phyloP scores from a whole-genome alignment of 2,113 vertebrate genomes.

The Anthoscopus minutus region DNA sequence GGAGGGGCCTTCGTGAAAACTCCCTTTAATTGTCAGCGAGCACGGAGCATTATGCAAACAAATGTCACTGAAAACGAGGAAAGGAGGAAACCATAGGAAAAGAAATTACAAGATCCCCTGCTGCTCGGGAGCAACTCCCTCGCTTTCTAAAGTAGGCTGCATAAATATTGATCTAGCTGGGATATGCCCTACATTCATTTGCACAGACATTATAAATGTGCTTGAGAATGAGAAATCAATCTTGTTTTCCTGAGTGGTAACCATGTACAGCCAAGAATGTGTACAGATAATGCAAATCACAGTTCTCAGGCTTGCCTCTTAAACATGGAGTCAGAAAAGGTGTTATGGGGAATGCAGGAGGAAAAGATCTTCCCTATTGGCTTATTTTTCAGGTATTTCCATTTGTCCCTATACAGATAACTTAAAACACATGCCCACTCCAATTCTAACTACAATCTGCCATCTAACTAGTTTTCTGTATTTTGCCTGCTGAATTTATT shows the following conservation, averaged over 20 bases:
- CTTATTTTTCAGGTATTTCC: background rate
- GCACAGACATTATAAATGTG: constrained; percentile 39
- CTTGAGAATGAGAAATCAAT: constrained; percentile 47
- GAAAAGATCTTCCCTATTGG: background rate
- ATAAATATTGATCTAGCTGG: constrained; percentile 26
- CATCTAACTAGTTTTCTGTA: background rate
- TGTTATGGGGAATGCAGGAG: background rate
- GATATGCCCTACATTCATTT: constrained; percentile 31
- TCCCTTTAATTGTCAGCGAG: background rate
- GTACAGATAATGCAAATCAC: background rate
- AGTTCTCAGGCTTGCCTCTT: background rate
- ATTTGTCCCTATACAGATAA: background rate
- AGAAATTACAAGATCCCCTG: constrained; percentile 6
- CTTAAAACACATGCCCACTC: background rate
- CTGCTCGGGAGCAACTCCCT: constrained; percentile 6
- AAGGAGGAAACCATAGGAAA: background rate
- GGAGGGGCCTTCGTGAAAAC: background rate
- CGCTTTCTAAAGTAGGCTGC: constrained; percentile 40
- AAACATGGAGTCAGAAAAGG: background rate
- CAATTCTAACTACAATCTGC: background rate
- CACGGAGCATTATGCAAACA: background rate
- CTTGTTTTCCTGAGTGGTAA: constrained; percentile 3
- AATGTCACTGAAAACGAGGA: background rate
- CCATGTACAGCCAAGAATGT: background rate
- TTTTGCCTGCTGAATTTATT: background rate